These are phyloP conservation scores for Diadophis punctatus DNA, from an alignment of 2,113 vertebrate species.

Conservation along the genomic window DNA sequence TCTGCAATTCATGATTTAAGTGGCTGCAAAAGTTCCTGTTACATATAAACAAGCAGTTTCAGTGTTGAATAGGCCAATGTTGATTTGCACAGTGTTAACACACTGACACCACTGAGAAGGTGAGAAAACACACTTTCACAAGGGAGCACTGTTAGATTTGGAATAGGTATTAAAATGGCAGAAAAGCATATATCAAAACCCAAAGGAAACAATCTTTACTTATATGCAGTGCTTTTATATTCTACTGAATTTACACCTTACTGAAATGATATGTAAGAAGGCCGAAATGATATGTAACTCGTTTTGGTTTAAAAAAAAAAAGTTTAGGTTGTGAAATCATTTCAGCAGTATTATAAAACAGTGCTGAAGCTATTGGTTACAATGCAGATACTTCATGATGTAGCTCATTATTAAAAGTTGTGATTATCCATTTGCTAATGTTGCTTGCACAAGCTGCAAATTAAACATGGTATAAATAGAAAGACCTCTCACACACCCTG, in stretches of 20 bases:
- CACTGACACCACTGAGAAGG: fast-evolving
- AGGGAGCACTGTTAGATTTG: not conserved
- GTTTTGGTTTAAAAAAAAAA: not conserved
- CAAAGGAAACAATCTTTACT: constrained; percentile 7
- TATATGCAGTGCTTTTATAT: not conserved
- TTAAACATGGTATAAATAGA: constrained; percentile 54
- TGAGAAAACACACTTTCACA: not conserved
- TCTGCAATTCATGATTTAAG: not conserved
- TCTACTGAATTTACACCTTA: not conserved
- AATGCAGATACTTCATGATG: constrained; percentile 47
- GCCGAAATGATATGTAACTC: constrained; percentile 14
- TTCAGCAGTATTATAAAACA: constrained; percentile 27
- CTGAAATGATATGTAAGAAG: constrained; percentile 14
- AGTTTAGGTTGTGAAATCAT: constrained; percentile 41
- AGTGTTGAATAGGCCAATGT: not conserved
- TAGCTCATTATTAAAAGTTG: constrained; percentile 43
- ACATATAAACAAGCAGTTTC: not conserved
- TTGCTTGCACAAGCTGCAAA: not conserved
- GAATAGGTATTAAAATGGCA: not conserved
- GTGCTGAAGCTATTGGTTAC: constrained; percentile 44
- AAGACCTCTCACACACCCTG: constrained; percentile 1
- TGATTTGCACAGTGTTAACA: not conserved
- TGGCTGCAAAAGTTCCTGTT: constrained; percentile 5
- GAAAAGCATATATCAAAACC: constrained; percentile 4
- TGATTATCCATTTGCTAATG: constrained; percentile 43